phyloP scores from a whole-genome alignment of 1,140 invertebrate genomes.

The Sesamia nonagrioides region DNA sequence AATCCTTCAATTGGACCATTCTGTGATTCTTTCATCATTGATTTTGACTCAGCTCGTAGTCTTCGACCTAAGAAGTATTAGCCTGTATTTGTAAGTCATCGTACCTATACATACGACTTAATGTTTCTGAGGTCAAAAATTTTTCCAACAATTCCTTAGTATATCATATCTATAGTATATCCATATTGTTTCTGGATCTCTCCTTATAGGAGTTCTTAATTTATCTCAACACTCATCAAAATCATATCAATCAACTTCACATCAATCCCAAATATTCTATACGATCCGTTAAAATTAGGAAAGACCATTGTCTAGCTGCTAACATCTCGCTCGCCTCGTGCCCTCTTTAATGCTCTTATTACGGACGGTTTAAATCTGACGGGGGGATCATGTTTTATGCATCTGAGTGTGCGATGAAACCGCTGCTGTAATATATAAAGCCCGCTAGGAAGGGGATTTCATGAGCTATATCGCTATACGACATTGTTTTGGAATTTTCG shows the following conservation, averaged over 20 bases:
- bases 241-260: not conserved
- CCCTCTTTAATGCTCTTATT: conserved; percentile 83
- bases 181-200: no score
- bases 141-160: no score
- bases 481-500: conserved; percentile 69
- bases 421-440: conserved; percentile 82
- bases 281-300: conserved; percentile 54
- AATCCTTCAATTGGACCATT: no score
- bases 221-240: not conserved
- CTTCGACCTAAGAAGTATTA: no score
- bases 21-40: no score
- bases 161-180: no score
- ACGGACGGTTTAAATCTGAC: conserved; percentile 86
- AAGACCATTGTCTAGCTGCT: conserved; percentile 52
- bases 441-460: conserved; percentile 76
- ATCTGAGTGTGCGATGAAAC: conserved; percentile 83
- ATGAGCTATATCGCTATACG: conserved; percentile 75
- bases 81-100: no score
- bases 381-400: conserved; percentile 85
- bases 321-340: conserved; percentile 59
- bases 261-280: not conserved
- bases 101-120: no score
- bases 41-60: no score
- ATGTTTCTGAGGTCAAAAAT: no score
- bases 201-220: no score